phyloP scores from a whole-genome alignment of 2,888 invertebrate genomes.

The Drosophila tanythrix region DNA sequence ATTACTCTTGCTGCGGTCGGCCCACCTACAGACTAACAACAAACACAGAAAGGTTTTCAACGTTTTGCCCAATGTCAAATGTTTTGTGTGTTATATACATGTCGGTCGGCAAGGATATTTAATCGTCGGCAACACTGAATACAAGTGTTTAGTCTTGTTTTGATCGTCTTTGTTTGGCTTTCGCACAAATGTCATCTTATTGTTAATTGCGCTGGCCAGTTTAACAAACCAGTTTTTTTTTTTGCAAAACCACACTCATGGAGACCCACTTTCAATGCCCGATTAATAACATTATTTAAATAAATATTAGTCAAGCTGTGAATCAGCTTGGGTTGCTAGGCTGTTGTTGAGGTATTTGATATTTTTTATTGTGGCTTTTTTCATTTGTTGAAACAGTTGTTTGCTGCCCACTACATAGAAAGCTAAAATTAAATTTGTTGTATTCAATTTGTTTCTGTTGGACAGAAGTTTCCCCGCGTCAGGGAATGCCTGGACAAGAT shows the following conservation, averaged over 20 bases:
- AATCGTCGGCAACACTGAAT: too few relatives aligned
- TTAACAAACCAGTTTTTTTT: constrained; percentile 43
- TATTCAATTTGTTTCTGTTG: neutral
- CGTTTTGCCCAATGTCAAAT: neutral
- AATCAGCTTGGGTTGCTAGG: neutral
- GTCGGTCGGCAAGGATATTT: neutral
- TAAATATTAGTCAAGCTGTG: neutral
- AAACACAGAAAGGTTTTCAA: too few relatives aligned
- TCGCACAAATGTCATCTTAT: constrained; percentile 45
- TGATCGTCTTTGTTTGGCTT: constrained; percentile 28
- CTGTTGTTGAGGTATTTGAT: neutral
- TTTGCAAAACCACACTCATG: constrained; percentile 1
- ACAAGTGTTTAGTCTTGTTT: constrained; percentile 8
- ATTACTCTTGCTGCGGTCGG: constrained; percentile 49
- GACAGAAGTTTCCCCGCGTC: too few relatives aligned
- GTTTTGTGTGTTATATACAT: neutral
- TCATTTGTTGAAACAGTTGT: neutral
- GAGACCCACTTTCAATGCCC: neutral
- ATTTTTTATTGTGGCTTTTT: neutral
- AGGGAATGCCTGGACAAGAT: too few relatives aligned
- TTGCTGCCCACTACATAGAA: neutral
- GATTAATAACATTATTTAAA: neutral
- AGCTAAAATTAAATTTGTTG: neutral
- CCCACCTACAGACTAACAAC: neutral
- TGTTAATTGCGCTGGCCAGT: constrained; percentile 23